Conservation (phyloP, 2,113 vertebrate genomes). For the Stegastes partitus region DNA sequence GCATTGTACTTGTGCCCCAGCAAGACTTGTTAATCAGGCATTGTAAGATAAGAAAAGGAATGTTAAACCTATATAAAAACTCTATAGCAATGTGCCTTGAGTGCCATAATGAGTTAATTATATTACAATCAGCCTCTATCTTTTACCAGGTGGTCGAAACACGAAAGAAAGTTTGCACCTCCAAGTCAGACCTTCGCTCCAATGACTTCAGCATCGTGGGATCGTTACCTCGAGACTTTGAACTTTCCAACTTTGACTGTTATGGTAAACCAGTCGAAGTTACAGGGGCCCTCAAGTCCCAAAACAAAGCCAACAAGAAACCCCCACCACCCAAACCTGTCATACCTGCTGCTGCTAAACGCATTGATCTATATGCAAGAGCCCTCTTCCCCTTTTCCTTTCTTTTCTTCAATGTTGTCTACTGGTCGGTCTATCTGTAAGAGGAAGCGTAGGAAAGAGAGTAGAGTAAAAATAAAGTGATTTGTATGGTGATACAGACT, state of each 20-base stretch:
- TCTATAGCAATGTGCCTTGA: no score
- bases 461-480: neutral
- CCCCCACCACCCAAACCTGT: constrained; percentile 94
- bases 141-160: constrained; percentile 92
- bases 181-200: constrained; percentile 96
- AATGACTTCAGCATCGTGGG: constrained; percentile 99
- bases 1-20: no score
- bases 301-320: constrained; percentile 95
- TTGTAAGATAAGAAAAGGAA: no score
- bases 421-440: constrained; percentile 97
- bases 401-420: constrained; percentile 98
- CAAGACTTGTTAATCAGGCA: no score
- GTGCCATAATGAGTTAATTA: no score
- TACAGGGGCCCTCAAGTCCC: constrained; percentile 88
- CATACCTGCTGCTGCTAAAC: constrained; percentile 96
- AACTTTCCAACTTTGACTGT: constrained; percentile 99
- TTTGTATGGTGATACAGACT: neutral
- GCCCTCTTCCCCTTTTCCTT: constrained; percentile 96
- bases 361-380: constrained; percentile 95
- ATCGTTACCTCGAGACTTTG: constrained; percentile 97
- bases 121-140: constrained; percentile 1
- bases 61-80: no score
- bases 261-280: constrained; percentile 98
- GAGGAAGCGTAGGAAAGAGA: neutral
- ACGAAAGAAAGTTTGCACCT: constrained; percentile 98